Evolutionary conservation across 2,888 invertebrate species (phyloP), one percentile per base, ranked within the genome.

Genomic region (Dryomyza anilis): DNA sequence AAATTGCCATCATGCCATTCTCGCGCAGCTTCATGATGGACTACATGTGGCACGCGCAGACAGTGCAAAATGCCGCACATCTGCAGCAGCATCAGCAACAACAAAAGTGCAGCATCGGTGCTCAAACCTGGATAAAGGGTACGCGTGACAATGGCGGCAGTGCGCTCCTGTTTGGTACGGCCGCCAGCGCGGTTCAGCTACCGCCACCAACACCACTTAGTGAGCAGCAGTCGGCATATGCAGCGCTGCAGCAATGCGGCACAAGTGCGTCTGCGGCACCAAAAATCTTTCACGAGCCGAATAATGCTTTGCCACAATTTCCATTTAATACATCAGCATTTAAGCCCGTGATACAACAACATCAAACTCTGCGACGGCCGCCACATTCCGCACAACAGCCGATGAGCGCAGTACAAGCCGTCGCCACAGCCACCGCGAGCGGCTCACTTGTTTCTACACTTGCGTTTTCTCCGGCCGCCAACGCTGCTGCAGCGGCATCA

Each of bases 21-120:
- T 89, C 92, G 0, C 83, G 91, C 1, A 85, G 83, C 67, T 85
- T 89, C 65, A 89, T 92, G 8, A 92, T 93, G 79, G 93, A 93
- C 83, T 92, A 93, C 73, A 91, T 93, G 74, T 93, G 92, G 89
- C 89, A 89, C 74, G 88, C 89, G 2, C 88, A 89, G 55, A 71
- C 53, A 43, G 70, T 70, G 23, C 85, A 65, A 72, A 77, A 67
- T 14, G 67, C 69, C 53, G 45, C 70, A 16, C 66, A 48, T 14
- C 67, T 56, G 21, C 59, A 36, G 16, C 70, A 71, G 39, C 71
- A 72, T 50, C 68, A 66, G 8, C 66, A 68, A 29, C 66, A 64
- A 14, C 59, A 69, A 25, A 70, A 71, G 23, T 12, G 23, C 27
- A 25, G 23, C 59, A 33, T 8, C 59, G 21, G 84, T 0, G 85